Evolutionary conservation across 1,140 invertebrate species (phyloP).

Genomic region (Hycleus phaleratus): DNA sequence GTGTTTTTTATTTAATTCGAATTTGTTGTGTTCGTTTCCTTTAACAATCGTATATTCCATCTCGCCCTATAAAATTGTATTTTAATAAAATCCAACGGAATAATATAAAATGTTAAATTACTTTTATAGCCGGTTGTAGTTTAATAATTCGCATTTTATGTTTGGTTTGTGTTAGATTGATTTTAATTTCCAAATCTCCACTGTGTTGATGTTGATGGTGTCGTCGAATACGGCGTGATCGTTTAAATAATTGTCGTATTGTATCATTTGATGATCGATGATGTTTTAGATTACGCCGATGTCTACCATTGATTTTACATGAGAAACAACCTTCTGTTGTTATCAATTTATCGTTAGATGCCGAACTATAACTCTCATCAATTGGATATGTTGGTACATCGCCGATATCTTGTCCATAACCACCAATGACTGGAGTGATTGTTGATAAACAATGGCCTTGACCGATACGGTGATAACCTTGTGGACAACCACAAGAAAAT

Average conservation of each 20-base stretch:
- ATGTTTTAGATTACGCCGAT: slow-evolving; percentile 37
- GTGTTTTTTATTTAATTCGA: slow-evolving; percentile 56
- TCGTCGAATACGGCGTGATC: slow-evolving; percentile 22
- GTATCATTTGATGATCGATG: slow-evolving; percentile 23
- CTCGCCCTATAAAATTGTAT: slow-evolving; percentile 40
- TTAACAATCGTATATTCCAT: slow-evolving; percentile 57
- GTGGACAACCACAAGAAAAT: slow-evolving; percentile 71
- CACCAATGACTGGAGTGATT: slow-evolving; percentile 51
- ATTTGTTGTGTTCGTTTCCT: slow-evolving; percentile 58
- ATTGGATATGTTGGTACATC: slow-evolving; percentile 62
- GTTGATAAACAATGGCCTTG: slow-evolving; percentile 76
- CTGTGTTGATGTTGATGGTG: slow-evolving; percentile 41
- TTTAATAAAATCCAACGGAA: no score
- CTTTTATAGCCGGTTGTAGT: slow-evolving; percentile 57
- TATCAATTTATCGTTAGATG: slow-evolving; percentile 60
- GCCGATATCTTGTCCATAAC: slow-evolving; percentile 54
- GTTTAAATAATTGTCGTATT: slow-evolving; percentile 24
- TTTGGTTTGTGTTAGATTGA: slow-evolving; percentile 53
- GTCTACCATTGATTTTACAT: slow-evolving; percentile 63
- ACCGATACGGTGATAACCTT: slow-evolving; percentile 58
- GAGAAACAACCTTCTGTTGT: slow-evolving; percentile 85
- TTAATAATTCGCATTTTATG: slow-evolving; percentile 56
- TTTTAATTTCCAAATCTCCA: slow-evolving; percentile 46
- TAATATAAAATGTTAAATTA: slow-evolving; percentile 21
- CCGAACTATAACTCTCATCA: slow-evolving; percentile 35